Percentiles rank a stretch among this genome's conserved stretches.
phyloP scores from a whole-genome alignment of 2,797 vertebrate species.

The Onychomys arenicola region DNA sequence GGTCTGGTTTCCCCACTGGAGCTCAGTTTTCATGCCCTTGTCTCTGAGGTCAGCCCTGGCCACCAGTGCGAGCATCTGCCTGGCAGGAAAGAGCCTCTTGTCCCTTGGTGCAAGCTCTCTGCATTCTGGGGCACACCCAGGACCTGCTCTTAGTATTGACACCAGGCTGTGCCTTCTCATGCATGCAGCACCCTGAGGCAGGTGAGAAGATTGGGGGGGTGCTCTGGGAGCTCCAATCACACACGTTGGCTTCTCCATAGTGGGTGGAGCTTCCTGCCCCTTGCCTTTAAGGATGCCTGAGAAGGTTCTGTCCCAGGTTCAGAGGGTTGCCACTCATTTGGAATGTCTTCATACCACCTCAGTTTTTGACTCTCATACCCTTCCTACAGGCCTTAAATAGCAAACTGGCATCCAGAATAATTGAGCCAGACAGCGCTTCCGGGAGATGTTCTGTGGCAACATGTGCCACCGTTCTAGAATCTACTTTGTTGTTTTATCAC shows the following conservation, averaged over 20 bases:
- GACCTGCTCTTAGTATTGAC: background rate
- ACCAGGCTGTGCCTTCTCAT: background rate
- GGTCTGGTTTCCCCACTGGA: background rate
- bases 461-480: no score
- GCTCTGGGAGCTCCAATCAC: background rate
- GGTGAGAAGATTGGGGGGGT: background rate
- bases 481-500: background rate
- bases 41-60: background rate
- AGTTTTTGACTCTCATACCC: background rate
- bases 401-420: background rate
- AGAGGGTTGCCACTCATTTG: background rate
- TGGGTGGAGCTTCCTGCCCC: background rate
- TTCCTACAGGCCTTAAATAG: background rate
- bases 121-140: background rate
- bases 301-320: background rate
- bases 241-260: background rate
- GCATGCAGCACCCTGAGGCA: background rate
- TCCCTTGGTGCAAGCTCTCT: no score
- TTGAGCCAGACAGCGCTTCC: background rate
- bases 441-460: background rate
- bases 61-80: no score
- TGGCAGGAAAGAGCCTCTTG: background rate
- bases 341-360: background rate
- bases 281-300: no score
- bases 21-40: no score